Conservation (phyloP, 1,140 invertebrate genomes). For the Dryas iulia region DNA sequence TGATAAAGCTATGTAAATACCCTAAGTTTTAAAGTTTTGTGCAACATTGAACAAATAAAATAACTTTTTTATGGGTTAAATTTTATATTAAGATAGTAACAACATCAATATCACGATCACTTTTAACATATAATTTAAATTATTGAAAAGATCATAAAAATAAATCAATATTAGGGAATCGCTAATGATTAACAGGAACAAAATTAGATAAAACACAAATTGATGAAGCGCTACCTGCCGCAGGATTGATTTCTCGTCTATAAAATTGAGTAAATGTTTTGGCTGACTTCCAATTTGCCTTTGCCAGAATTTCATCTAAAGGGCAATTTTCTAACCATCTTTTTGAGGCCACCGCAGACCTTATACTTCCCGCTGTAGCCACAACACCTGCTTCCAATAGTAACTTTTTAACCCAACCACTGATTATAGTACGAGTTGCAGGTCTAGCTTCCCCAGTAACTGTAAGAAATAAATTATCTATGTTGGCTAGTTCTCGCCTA, state of each 20-base stretch:
- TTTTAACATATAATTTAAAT: too few relatives aligned
- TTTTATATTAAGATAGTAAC: not conserved
- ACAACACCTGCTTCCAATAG: constrained; percentile 33
- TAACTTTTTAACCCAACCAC: constrained; percentile 38
- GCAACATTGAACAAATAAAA: not conserved
- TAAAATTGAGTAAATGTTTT: constrained; percentile 41
- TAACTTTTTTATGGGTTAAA: not conserved
- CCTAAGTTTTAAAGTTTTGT: not conserved
- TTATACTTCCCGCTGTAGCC: constrained; percentile 35
- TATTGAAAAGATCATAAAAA: too few relatives aligned
- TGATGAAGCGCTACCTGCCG: not conserved
- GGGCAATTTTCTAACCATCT: constrained; percentile 29
- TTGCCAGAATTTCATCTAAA: constrained; percentile 38
- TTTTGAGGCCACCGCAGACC: constrained; percentile 39
- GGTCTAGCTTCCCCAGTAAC: constrained; percentile 21
- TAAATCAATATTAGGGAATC: too few relatives aligned
- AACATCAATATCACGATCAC: too few relatives aligned
- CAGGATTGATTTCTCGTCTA: constrained; percentile 26
- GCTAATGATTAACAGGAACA: too few relatives aligned
- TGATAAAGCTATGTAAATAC: constrained; percentile 3
- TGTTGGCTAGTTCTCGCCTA: constrained; percentile 19
- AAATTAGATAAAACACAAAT: too few relatives aligned
- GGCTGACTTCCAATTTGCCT: constrained; percentile 40
- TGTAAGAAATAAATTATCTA: constrained; percentile 19
- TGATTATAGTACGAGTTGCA: constrained; percentile 42